phyloP scores from a whole-genome alignment of 2,888 invertebrate species.

The Perithous albicinctus region DNA sequence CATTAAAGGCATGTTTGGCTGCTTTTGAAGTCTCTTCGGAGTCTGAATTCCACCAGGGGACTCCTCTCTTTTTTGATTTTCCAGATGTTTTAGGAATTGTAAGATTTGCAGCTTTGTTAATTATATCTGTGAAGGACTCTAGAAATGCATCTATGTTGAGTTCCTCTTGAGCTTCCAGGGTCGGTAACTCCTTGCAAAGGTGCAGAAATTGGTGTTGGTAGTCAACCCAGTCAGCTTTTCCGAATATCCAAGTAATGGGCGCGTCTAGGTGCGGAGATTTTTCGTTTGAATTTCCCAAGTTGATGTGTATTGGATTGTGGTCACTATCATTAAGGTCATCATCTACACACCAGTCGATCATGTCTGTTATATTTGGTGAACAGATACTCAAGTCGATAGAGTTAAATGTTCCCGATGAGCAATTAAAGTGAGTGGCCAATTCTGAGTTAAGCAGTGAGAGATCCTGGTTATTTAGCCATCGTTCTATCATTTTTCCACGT shows the following conservation, averaged over 20 bases:
- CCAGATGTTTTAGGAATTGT: slow-evolving; percentile 27
- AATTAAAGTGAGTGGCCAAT: slow-evolving; percentile 65
- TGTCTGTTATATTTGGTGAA: slow-evolving; percentile 36
- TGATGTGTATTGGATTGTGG: not conserved
- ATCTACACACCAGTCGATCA: slow-evolving; percentile 45
- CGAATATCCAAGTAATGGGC: slow-evolving; percentile 59
- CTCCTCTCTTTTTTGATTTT: not conserved
- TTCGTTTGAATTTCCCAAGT: not conserved
- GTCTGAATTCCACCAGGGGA: not conserved
- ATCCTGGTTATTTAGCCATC: no score
- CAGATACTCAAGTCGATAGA: slow-evolving; percentile 64
- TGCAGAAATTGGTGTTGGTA: no score
- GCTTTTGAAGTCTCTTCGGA: not conserved
- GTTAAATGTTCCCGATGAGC: slow-evolving; percentile 54
- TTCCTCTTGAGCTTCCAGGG: no score
- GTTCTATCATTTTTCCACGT: slow-evolving; percentile 64
- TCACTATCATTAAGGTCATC: not conserved
- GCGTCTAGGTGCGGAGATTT: not conserved
- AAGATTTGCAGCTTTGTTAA: slow-evolving; percentile 3
- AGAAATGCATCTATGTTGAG: slow-evolving; percentile 24
- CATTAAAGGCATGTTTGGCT: slow-evolving; percentile 31
- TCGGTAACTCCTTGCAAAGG: no score
- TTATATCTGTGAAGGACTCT: slow-evolving; percentile 37
- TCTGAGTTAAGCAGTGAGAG: slow-evolving; percentile 53
- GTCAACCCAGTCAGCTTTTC: slow-evolving; percentile 67